Percentiles rank a stretch among this genome's conserved stretches.
Evolutionary conservation across 2,888 invertebrate species (phyloP).

Genomic region (Incurvaria masculella): DNA sequence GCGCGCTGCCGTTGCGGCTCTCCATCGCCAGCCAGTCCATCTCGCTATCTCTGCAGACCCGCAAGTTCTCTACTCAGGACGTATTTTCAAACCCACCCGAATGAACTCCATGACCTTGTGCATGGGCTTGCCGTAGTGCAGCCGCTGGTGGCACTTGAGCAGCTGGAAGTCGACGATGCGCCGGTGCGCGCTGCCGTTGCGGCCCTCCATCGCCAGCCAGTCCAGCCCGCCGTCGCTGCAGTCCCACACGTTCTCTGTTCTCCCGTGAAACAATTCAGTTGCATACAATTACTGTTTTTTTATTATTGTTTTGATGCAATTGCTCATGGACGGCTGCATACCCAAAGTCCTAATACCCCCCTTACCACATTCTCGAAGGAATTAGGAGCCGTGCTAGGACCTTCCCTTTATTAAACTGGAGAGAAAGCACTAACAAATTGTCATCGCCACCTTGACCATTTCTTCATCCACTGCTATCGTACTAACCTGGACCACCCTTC

Average conservation of each 20-base stretch:
- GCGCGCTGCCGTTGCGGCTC: not conserved
- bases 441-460: no score
- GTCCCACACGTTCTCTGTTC: conserved; percentile 67
- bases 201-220: conserved; percentile 59
- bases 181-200: conserved; percentile 38
- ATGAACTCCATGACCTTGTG: conserved; percentile 62
- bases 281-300: no score
- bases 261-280: no score
- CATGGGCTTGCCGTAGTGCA: conserved; percentile 62
- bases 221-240: conserved; percentile 60
- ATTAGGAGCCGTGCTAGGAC: no score
- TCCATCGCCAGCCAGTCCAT: conserved; percentile 11
- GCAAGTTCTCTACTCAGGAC: not conserved
- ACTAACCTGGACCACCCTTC: no score
- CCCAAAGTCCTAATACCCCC: no score
- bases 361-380: no score
- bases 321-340: no score
- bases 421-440: no score
- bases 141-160: conserved; percentile 56
- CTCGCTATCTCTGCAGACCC: conserved; percentile 3
- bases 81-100: conserved; percentile 41
- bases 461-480: no score
- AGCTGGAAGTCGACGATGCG: conserved; percentile 57
- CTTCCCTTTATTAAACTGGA: no score
- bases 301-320: no score